Evolutionary conservation across 1,140 invertebrate species (phyloP).

Genomic region (Scaptomyza pallida): DNA sequence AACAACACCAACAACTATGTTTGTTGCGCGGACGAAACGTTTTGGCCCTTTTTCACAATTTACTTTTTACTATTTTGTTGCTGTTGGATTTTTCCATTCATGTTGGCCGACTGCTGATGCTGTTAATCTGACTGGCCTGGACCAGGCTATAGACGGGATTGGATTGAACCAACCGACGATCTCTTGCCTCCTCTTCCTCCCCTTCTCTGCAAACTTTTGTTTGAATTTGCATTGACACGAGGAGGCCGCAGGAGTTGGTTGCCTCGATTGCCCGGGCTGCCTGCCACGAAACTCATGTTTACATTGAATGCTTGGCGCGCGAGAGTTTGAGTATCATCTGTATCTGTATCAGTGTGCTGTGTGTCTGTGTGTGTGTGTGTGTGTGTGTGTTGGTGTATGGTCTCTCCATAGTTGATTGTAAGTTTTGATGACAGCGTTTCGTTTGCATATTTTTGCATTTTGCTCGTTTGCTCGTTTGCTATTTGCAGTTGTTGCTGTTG

Average conservation of each 20-base stretch:
- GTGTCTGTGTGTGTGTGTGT: constrained; percentile 31
- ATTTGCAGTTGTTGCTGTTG: constrained; percentile 23
- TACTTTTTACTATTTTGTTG: constrained; percentile 5
- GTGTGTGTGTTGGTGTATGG: constrained; percentile 10
- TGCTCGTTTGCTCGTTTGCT: constrained; percentile 18
- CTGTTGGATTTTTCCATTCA: constrained; percentile 42
- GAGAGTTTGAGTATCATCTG: constrained; percentile 48
- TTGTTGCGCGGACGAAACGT: constrained; percentile 52
- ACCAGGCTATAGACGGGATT: constrained; percentile 52
- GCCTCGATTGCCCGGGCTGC: background rate
- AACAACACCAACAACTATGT: constrained; percentile 49
- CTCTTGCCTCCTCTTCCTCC: too few species aligned
- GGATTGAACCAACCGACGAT: constrained; percentile 43
- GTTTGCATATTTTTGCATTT: constrained; percentile 82
- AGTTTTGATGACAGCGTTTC: constrained; percentile 70
- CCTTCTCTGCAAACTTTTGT: constrained; percentile 55
- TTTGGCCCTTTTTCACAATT: constrained; percentile 23
- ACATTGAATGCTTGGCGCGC: constrained; percentile 40
- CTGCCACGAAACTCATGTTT: constrained; percentile 32
- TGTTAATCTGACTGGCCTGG: constrained; percentile 63
- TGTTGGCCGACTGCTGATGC: constrained; percentile 63
- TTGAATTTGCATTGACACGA: constrained; percentile 60
- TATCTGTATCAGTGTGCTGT: constrained; percentile 17
- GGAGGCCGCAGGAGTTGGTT: constrained; percentile 30
- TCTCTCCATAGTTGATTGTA: constrained; percentile 61